These are phyloP conservation scores for Cephalophus harveyi DNA, from an alignment of 2,113 vertebrate genomes.

Conservation along the genomic window DNA sequence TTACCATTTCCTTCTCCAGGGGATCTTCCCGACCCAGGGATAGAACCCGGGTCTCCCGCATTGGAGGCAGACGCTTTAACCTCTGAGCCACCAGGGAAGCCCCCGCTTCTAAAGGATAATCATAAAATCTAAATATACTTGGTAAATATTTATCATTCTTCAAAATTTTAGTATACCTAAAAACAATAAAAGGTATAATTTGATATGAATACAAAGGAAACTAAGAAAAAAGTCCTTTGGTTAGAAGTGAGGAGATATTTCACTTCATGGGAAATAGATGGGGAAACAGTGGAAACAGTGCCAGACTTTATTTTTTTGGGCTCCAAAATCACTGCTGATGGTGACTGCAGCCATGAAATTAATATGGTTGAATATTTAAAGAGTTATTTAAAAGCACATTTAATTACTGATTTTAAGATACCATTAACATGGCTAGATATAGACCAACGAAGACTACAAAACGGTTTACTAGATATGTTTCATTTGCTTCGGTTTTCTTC, in stretches of 20 bases:
- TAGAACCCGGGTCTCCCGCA: too few relatives aligned
- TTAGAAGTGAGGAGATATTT: not conserved
- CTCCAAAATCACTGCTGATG: too few relatives aligned
- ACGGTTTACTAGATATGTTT: not conserved
- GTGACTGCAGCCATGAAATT: too few relatives aligned
- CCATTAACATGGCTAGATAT: not conserved
- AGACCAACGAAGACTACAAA: not conserved
- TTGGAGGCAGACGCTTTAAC: too few relatives aligned
- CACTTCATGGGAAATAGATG: too few relatives aligned
- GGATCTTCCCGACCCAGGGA: too few relatives aligned
- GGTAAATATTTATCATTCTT: not conserved
- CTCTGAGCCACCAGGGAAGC: too few relatives aligned
- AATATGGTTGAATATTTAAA: slow-evolving; percentile 49
- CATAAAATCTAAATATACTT: not conserved
- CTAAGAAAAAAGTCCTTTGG: not conserved
- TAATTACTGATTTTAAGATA: not conserved
- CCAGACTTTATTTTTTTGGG: too few relatives aligned
- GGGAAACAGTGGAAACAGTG: too few relatives aligned
- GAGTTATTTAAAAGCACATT: slow-evolving; percentile 48
- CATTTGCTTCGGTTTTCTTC: not conserved
- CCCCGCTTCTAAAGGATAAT: too few relatives aligned
- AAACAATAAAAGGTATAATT: not conserved
- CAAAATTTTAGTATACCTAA: slow-evolving; percentile 6
- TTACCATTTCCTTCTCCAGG: too few relatives aligned
- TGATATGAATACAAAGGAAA: not conserved